Evolutionary conservation across 2,113 vertebrate species (phyloP).

Genomic region (Myrmecobius fasciatus): DNA sequence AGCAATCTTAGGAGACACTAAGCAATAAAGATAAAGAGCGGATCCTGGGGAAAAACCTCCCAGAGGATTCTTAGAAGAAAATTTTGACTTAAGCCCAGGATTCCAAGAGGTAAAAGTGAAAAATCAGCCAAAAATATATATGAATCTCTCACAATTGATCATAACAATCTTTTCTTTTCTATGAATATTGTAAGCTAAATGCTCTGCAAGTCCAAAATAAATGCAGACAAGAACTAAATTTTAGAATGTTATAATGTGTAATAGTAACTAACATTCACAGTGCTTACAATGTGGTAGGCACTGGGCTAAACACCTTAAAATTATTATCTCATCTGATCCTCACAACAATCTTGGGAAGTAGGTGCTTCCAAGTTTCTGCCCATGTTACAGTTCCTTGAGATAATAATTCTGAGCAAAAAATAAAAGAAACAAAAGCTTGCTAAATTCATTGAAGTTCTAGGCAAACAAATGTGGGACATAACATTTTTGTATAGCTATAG

Average conservation of each 20-base stretch:
- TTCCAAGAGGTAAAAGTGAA: not conserved
- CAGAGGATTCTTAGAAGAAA: not conserved
- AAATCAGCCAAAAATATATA: not conserved
- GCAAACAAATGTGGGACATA: constrained; percentile 67
- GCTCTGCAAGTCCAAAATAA: not conserved
- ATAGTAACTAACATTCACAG: not conserved
- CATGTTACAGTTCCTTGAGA: constrained; percentile 43
- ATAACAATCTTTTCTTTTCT: constrained; percentile 34
- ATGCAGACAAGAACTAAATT: not conserved
- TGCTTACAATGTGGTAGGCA: not conserved
- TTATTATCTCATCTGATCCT: not conserved
- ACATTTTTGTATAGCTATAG: constrained; percentile 53
- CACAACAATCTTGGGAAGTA: not conserved
- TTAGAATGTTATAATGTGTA: constrained; percentile 2
- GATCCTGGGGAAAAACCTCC: not conserved
- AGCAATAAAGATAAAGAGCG: not conserved
- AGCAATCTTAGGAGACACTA: not conserved
- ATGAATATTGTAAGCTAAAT: constrained; percentile 4
- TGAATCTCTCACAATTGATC: not conserved
- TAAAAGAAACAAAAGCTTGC: not conserved
- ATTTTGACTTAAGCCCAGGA: not conserved
- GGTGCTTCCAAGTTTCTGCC: not conserved
- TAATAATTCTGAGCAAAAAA: constrained; percentile 9
- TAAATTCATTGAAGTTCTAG: constrained; percentile 63
- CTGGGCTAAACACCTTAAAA: not conserved